These are phyloP conservation scores for Paraescarpia echinospica DNA, from an alignment of 1,140 invertebrate genomes.

Conservation along the genomic window DNA sequence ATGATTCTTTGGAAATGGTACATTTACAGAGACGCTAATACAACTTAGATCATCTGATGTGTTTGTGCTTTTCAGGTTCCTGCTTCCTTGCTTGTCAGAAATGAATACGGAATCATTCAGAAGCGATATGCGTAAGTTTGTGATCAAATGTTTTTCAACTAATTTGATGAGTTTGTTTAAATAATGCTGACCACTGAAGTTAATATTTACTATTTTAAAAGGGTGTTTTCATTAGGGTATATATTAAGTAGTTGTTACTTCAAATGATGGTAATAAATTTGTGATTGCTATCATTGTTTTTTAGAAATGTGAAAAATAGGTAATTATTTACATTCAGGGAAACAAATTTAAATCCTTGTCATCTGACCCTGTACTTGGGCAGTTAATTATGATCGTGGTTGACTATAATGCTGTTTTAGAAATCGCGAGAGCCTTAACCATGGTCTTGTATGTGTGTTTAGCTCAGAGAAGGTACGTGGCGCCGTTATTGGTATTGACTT, in stretches of 20 bases:
- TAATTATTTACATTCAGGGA: too few relatives aligned
- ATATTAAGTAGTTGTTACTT: too few relatives aligned
- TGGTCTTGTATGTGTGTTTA: not conserved
- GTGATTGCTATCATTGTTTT: too few relatives aligned
- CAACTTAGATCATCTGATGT: not conserved
- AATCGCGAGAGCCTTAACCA: not conserved
- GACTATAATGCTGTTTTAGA: not conserved
- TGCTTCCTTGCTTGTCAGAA: not conserved
- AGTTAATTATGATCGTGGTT: not conserved
- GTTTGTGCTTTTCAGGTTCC: not conserved
- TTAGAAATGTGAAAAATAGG: too few relatives aligned
- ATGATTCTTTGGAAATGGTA: not conserved
- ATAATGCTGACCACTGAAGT: not conserved
- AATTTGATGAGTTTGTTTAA: not conserved
- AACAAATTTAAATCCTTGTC: too few relatives aligned
- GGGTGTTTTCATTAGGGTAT: too few relatives aligned
- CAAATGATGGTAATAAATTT: too few relatives aligned
- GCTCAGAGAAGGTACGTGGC: conserved; percentile 81
- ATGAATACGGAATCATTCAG: not conserved
- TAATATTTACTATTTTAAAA: not conserved
- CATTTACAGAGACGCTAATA: not conserved
- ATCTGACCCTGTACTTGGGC: too few relatives aligned
- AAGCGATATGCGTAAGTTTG: not conserved
- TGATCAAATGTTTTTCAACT: not conserved
- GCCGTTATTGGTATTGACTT: conserved; percentile 97